Percentiles rank a stretch among this genome's conserved stretches.
phyloP scores from a whole-genome alignment of 2,113 vertebrate genomes.

The Colinus virginianus region DNA sequence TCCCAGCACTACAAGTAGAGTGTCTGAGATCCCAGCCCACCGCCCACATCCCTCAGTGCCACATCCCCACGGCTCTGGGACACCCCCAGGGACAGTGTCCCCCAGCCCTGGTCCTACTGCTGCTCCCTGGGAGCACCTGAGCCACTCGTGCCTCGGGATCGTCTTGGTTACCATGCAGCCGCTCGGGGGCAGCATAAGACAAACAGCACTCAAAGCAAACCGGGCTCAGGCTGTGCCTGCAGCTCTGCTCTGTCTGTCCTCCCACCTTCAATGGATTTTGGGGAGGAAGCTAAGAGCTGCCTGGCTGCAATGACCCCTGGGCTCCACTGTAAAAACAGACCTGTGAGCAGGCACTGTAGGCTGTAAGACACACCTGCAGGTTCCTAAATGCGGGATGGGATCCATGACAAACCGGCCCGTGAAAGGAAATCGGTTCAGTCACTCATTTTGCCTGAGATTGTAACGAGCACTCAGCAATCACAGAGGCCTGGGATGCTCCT shows the following conservation, averaged over 20 bases:
- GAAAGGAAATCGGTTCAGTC: background rate
- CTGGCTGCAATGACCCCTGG: conserved; percentile 61
- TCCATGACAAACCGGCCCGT: background rate
- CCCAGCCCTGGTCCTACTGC: background rate
- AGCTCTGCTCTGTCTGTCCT: background rate
- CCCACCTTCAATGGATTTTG: conserved; percentile 79
- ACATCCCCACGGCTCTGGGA: too few relatives aligned
- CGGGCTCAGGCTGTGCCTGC: background rate
- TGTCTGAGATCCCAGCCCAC: too few relatives aligned
- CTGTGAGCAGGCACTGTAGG: conserved; percentile 83
- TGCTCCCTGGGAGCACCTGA: background rate
- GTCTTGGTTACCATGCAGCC: background rate
- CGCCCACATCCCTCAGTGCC: too few relatives aligned
- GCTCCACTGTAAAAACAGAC: conserved; percentile 82
- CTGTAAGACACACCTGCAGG: conserved; percentile 72
- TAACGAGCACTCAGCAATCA: background rate
- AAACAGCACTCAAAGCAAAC: background rate
- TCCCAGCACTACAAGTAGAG: fast-evolving
- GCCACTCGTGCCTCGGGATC: background rate
- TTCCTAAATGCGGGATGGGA: conserved; percentile 62
- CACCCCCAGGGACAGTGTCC: too few relatives aligned
- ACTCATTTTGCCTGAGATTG: background rate
- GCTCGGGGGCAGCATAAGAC: conserved; percentile 66
- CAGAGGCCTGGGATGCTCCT: too few relatives aligned
- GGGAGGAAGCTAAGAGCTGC: conserved; percentile 72